Evolutionary conservation across 1,140 invertebrate genomes (phyloP).

Genomic region (Vollenhovia emeryi): DNA sequence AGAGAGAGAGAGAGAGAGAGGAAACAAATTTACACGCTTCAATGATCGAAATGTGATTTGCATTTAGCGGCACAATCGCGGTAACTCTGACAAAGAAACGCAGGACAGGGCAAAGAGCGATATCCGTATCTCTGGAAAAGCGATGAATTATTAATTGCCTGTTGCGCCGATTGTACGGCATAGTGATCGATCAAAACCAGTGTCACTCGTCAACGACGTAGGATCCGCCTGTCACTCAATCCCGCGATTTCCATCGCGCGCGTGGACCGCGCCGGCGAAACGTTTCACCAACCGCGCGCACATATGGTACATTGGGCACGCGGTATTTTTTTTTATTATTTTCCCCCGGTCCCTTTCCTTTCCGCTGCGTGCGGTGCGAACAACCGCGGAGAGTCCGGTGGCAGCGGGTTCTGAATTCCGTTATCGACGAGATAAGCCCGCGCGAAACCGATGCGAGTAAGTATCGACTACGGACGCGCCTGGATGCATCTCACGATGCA

Average conservation of each 20-base stretch:
- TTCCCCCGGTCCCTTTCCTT: too few relatives aligned
- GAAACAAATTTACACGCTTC: not conserved
- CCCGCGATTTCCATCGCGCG: conserved; percentile 19
- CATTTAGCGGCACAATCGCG: not conserved
- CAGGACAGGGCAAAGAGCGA: not conserved
- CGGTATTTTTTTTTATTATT: not conserved
- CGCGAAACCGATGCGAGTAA: conserved; percentile 67
- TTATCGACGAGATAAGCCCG: conserved; percentile 64
- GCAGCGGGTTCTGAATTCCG: conserved; percentile 42
- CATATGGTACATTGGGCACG: conserved; percentile 3
- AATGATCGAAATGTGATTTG: not conserved
- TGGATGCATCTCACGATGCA: conserved; percentile 65
- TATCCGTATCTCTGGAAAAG: conserved; percentile 23
- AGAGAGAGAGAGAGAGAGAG: too few relatives aligned
- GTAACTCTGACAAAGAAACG: not conserved
- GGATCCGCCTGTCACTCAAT: conserved; percentile 27
- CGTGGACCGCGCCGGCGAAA: not conserved
- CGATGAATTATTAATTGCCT: conserved; percentile 59
- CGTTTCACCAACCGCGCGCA: not conserved
- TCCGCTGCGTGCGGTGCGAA: not conserved
- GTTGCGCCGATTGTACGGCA: conserved; percentile 45
- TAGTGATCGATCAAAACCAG: conserved; percentile 43
- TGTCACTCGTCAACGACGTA: conserved; percentile 47
- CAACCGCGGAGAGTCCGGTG: conserved; percentile 39
- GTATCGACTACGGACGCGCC: conserved; percentile 64